Conservation (phyloP, 2,113 vertebrate species). For the Deroptyus accipitrinus region DNA sequence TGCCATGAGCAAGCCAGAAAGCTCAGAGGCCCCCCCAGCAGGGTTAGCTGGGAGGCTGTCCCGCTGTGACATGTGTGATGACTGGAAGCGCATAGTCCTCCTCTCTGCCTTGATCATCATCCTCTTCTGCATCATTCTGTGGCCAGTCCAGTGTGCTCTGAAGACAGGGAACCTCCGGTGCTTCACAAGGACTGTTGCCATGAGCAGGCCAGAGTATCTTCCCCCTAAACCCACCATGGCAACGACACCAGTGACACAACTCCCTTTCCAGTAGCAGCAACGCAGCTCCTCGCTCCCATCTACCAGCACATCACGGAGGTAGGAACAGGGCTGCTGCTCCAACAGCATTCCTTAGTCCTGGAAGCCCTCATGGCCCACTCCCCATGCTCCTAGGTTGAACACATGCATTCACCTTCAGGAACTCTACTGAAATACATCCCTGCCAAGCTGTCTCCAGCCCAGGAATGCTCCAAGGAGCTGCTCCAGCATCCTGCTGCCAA, state of each 20-base stretch:
- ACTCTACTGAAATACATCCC: not conserved
- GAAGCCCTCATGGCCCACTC: not conserved
- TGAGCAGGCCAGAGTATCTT: not conserved
- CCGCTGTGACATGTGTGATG: constrained; percentile 70
- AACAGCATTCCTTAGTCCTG: not conserved
- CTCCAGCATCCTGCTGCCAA: not conserved
- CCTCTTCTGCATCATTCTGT: constrained; percentile 84
- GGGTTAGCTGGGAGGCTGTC: not conserved
- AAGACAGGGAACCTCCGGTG: constrained; percentile 86
- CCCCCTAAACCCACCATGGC: not conserved
- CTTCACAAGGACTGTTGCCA: not conserved
- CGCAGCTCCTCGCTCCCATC: not conserved
- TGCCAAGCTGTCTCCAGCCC: not conserved
- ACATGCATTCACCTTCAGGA: fast-evolving
- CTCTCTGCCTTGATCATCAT: constrained; percentile 78
- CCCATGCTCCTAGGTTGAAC: not conserved
- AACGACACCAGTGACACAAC: fast-evolving
- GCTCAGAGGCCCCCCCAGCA: fast-evolving
- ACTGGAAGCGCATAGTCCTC: constrained; percentile 87
- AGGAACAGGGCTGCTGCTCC: not conserved
- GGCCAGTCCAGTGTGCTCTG: constrained; percentile 89
- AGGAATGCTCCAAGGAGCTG: not conserved
- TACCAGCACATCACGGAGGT: not conserved
- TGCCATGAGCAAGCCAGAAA: constrained; percentile 76
- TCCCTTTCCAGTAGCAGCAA: not conserved